A percentile compares a stretch with the other conserved stretches of the same genome.
Evolutionary conservation across 2,888 invertebrate genomes (phyloP).

Genomic region (Drosophila nr. fundita): DNA sequence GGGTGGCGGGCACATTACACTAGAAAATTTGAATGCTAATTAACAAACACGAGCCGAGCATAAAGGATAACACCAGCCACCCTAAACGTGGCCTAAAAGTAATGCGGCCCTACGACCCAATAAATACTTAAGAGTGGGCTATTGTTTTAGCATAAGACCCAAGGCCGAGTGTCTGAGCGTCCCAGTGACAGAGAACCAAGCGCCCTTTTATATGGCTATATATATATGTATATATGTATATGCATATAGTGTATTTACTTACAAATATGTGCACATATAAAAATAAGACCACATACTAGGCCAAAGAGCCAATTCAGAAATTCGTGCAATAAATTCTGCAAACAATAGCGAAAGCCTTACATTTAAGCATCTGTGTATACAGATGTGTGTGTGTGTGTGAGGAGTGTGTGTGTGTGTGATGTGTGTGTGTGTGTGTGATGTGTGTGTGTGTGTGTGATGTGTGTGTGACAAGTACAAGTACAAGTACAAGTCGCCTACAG

Average conservation of each 20-base stretch:
- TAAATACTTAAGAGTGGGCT: constrained; percentile 51
- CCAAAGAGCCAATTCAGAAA: constrained; percentile 76
- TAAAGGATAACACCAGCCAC: constrained; percentile 46
- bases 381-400: constrained; percentile 9
- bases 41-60: constrained; percentile 54
- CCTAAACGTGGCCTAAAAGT: constrained; percentile 10
- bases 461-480: constrained; percentile 3
- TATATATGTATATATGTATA: constrained; percentile 12
- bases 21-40: constrained; percentile 51
- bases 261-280: constrained; percentile 23
- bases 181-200: constrained; percentile 11
- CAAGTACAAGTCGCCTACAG: constrained; percentile 26
- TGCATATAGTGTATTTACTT: constrained; percentile 16
- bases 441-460: constrained; percentile 10
- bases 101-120: constrained; percentile 42
- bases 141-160: constrained; percentile 65
- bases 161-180: constrained; percentile 53
- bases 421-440: constrained; percentile 9
- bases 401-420: constrained; percentile 13
- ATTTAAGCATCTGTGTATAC: constrained; percentile 28
- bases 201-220: constrained; percentile 22
- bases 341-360: constrained; percentile 68
- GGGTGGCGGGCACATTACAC: not conserved
- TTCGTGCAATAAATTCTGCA: constrained; percentile 78
- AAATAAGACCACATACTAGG: constrained; percentile 67